Conservation (phyloP, 2,113 vertebrate species). For the Shinisaurus crocodilurus region DNA sequence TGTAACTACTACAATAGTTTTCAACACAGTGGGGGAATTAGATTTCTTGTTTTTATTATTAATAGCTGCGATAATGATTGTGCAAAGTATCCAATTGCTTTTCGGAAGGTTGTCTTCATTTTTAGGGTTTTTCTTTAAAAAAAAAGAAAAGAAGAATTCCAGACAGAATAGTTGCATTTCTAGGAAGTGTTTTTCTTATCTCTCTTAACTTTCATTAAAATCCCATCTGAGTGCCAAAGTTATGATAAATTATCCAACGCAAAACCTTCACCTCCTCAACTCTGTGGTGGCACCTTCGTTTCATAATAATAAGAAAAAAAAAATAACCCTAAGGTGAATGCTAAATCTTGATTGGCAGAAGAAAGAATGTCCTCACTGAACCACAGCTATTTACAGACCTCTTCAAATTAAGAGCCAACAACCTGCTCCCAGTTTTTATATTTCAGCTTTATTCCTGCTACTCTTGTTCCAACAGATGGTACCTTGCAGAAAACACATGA, state of each 20-base stretch:
- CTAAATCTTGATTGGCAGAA: slow-evolving; percentile 28
- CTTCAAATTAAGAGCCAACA: background rate
- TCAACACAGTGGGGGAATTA: background rate
- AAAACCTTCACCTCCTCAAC: background rate
- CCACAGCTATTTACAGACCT: rapidly evolving
- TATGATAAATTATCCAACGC: slow-evolving; percentile 20
- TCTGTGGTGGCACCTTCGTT: slow-evolving; percentile 7
- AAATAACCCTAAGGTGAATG: background rate
- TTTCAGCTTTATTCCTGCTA: background rate
- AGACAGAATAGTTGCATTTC: background rate
- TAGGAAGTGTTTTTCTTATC: slow-evolving; percentile 38
- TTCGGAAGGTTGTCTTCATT: slow-evolving; percentile 24
- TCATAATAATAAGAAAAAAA: slow-evolving; percentile 13
- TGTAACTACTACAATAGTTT: background rate
- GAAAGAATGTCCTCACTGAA: background rate
- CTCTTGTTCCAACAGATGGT: slow-evolving; percentile 59
- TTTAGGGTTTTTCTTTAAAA: background rate
- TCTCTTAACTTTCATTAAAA: background rate
- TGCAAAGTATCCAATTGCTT: slow-evolving; percentile 5
- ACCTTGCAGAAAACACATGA: slow-evolving; percentile 46
- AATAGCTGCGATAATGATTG: slow-evolving; percentile 39
- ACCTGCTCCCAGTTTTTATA: slow-evolving; percentile 10
- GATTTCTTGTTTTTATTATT: background rate
- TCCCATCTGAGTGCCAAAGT: slow-evolving; percentile 15
- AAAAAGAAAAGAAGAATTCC: slow-evolving; percentile 29